Evolutionary conservation across 2,888 invertebrate genomes (phyloP).

Genomic region (Coleophora flavipennella): DNA sequence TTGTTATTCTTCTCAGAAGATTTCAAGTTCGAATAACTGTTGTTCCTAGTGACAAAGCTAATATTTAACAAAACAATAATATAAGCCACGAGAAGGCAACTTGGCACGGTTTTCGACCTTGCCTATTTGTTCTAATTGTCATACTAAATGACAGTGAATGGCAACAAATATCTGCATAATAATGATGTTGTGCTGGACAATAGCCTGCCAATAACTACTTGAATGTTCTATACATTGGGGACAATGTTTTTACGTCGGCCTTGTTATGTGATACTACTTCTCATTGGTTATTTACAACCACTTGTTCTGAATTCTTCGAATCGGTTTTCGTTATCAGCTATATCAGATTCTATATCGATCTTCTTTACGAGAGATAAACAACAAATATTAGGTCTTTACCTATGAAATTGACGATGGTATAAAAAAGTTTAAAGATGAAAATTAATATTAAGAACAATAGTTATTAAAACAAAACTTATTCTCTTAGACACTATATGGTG

Average conservation of each 20-base stretch:
- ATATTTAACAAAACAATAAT: constrained; percentile 5
- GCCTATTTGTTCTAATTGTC: constrained; percentile 33
- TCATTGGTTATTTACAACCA: constrained; percentile 14
- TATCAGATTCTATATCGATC: too few species aligned
- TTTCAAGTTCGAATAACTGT: constrained; percentile 1
- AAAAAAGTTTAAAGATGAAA: too few species aligned
- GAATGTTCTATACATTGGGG: constrained; percentile 24
- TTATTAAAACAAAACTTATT: too few species aligned
- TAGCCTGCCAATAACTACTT: constrained; percentile 27
- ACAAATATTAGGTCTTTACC: too few species aligned
- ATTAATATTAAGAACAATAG: too few species aligned
- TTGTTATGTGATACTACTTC: constrained; percentile 3
- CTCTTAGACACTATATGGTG: too few species aligned
- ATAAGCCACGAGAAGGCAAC: constrained; percentile 13
- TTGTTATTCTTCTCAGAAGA: too few species aligned
- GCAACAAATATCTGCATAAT: constrained; percentile 39
- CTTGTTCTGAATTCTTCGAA: constrained; percentile 14
- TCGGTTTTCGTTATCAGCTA: constrained; percentile 13
- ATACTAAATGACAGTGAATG: constrained; percentile 36
- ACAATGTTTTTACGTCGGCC: constrained; percentile 1
- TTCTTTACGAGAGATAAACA: too few species aligned
- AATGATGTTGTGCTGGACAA: constrained; percentile 31
- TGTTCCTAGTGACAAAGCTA: background rate
- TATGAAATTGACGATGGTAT: too few species aligned
- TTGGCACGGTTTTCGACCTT: constrained; percentile 33